Base-by-base conservation (phyloP, 2,888 invertebrate genomes). In the Lutraria lutraria region DNA sequence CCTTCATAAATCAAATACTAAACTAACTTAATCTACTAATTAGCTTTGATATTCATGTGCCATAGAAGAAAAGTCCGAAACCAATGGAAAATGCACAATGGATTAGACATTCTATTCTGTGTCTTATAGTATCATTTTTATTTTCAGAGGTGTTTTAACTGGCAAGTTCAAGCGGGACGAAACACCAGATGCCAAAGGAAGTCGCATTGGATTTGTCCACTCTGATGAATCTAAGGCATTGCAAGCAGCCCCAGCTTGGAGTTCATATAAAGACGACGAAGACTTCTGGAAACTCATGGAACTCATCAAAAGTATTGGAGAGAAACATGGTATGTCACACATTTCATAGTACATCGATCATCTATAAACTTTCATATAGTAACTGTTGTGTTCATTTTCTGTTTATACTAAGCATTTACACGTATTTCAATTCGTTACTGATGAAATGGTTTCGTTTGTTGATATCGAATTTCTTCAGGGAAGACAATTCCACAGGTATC, bases 401-500 rank as follows among this genome's bases (percentile, higher is more conserved):
- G 56, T 19, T 56, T 56, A 13, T 56, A 21, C 56, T 1, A 16
- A 21, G 2, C 21, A 8, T 19, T 12, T 13, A 3, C 13, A 25
- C 0, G 29, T 72, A 15, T 72, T 72, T 25, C 72, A 4, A 31
- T 31, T 25, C 29, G 72, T 31, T 43, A 76, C 29, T 76, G 4
- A 31, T 34, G 2, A 76, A 25, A 76, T 34, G 34, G 2, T 76
- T 34, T 2, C 2, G 12, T 56, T 1, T 19, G 3, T 19, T 56
- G 1, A 12, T 19, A 56, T 56, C 19, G 16, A 15, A 76, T 31
- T 76, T 31, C 31, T 84, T 25, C 89, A 95, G 95, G 93, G 16
- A 94, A 93, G 81, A 91, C 91, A 4, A 83, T 93, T 19, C 93
- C 95, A 16, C 95, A 95, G 89, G 95, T 95, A 19, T 94, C 95